Base-by-base conservation (phyloP, 2,797 vertebrate species). In the Salarias fasciatus region DNA sequence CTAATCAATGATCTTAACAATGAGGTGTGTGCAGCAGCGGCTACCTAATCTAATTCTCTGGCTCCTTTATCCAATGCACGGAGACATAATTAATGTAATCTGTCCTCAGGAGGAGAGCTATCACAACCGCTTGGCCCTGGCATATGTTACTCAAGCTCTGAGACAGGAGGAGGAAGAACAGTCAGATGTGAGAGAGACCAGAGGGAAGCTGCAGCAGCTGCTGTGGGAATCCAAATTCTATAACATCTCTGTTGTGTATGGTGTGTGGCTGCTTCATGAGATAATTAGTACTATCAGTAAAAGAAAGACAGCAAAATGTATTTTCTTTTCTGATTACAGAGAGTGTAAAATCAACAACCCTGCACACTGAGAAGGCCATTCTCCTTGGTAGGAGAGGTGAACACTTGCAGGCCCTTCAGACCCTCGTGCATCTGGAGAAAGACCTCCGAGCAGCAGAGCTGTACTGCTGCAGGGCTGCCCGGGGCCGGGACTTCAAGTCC, bases 201-300 rank as follows among this genome's bases (percentile, higher is more conserved):
- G 85, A 66, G 48, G 48, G 12, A 92, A 88, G 75, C 43, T 92
- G 66, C 91, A 92, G 71, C 65, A 79, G 63, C 79, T 91, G 28
- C 80, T 92, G 1, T 91, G 90, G 90, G 75, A 86, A 5, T 92
- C 90, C 6, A 62, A 63, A 13, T 79, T 73, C 13, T 92, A 88
- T 14, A 64, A 90, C 6, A n/a, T 80, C 30, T 54, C 69, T 6
- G 44, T 67, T 31, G 61, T 92, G 15, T 57, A 89, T 14, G 90
- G 76, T 86, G 69, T 48, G 75, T 74, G 12, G 29, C 55, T 1
- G 45, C 3, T 3, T 44, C 7, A 1, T 9, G 7, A 43, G 29
- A 33, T 63, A 29, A 31, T 47, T 11, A 57, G 53, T 56, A n/a
- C 55, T 4, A 9, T 42, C 13, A 28, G 10, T 29, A 36, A 35